These are phyloP conservation scores for Anguilla obscura DNA, from an alignment of 2,797 vertebrate genomes.

Conservation along the genomic window DNA sequence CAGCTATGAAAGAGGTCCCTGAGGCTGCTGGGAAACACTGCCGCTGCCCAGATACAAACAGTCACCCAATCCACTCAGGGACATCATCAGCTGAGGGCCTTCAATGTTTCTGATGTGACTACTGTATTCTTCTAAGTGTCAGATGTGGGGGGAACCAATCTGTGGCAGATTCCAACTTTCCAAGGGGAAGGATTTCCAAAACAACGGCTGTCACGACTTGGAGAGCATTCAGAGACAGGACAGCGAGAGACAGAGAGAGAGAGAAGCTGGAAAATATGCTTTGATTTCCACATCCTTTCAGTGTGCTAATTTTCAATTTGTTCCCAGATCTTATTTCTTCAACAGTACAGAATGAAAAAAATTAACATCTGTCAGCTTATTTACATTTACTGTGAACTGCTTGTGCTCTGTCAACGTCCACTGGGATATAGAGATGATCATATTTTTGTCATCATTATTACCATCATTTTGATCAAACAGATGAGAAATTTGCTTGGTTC, in stretches of 20 bases:
- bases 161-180: constrained; percentile 29
- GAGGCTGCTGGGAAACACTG: neutral
- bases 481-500: constrained; percentile 28
- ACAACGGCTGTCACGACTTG: constrained; percentile 32
- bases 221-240: constrained; percentile 25
- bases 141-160: neutral
- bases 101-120: constrained; percentile 12
- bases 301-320: constrained; percentile 44
- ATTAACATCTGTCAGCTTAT: constrained; percentile 56
- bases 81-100: neutral
- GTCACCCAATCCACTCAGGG: neutral
- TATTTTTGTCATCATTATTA: constrained; percentile 50
- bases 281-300: constrained; percentile 30
- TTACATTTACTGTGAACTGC: constrained; percentile 35
- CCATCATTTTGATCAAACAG: constrained; percentile 36
- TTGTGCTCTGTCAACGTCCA: constrained; percentile 53
- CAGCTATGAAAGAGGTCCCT: neutral
- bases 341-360: constrained; percentile 49
- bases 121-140: constrained; percentile 23
- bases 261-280: constrained; percentile 22
- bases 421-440: constrained; percentile 52
- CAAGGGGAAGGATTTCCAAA: constrained; percentile 35
- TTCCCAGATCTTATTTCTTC: constrained; percentile 51
- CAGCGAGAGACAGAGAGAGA: neutral
- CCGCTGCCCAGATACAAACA: constrained; percentile 17